Evolutionary conservation across 2,888 invertebrate species (phyloP), one percentile per base, ranked within the genome.

Genomic region (Argyresthia albistria): DNA sequence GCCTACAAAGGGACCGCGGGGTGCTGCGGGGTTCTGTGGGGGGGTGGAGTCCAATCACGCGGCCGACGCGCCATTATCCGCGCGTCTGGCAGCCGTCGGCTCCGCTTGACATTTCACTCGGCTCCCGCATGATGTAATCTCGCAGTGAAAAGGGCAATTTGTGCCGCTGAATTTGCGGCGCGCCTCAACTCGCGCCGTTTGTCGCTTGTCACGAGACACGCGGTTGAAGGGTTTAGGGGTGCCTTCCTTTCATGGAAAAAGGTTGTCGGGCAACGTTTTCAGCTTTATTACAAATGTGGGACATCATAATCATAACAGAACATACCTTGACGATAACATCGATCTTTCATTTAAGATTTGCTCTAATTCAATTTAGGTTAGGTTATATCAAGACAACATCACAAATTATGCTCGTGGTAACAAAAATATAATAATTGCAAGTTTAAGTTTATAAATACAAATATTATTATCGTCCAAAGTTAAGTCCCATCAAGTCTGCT

Each of bases 91-190:
- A 82, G 76, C 84, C 84, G 84, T 83, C 86, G 86, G 86, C 81
- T 80, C 78, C 82, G 87, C 84, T 87, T 88, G 87, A 87, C 87
- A 86, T 87, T 87, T 88, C 87, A 86, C 87, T 87, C 84, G 74
- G 73, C 80, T 86, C 86, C 87, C 86, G 84, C 87, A 86, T 84
- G 86, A 87, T 87, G 86, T 86, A 87, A 88, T 87, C 88, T 87
- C 86, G 76, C 83, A 80, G 86, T 84, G 87, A 87, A 87, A 86
- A 84, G 87, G 87, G 83, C 87, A 86, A 87, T 87, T 87, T 86
- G 86, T 84, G 82, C 80, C 77, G 84, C 76, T 83, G 84, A 86
- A 86, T 84, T 83, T 87, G 87, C 79, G 83, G 86, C 76, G 76
- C 73, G 82, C 76, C 80, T 74, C 79, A 76, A 77, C 80, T 82